These are phyloP conservation scores for Heliconius hewitsoni DNA, from an alignment of 1,140 invertebrate species.

Conservation along the genomic window DNA sequence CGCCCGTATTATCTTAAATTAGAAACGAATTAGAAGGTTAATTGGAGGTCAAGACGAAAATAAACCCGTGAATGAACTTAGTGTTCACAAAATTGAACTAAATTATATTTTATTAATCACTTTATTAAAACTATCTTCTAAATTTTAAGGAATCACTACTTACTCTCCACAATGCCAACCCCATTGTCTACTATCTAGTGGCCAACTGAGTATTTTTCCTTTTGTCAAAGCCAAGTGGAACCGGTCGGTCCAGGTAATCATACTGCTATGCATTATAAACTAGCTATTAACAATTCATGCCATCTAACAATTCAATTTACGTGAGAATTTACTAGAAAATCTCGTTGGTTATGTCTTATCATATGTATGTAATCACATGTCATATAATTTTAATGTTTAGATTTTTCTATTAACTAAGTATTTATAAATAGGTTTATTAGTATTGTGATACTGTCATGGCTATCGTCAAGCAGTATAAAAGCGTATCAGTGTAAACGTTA, in stretches of 20 bases:
- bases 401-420: background rate
- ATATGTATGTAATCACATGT: background rate
- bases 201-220: conserved; percentile 44
- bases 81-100: background rate
- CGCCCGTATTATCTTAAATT: conserved; percentile 55
- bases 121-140: background rate
- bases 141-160: conserved; percentile 37
- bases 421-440: background rate
- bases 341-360: background rate
- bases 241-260: conserved; percentile 54
- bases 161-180: conserved; percentile 58
- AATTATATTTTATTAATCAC: background rate
- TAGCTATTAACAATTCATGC: background rate
- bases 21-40: conserved; percentile 37
- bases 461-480: background rate
- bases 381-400: background rate
- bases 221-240: conserved; percentile 45
- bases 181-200: conserved; percentile 48
- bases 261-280: conserved; percentile 43
- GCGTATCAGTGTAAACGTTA: no score
- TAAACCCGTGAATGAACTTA: background rate
- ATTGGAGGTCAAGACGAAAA: background rate
- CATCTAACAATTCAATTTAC: background rate
- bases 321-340: conserved; percentile 9
- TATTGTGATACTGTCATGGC: background rate